Base-by-base conservation (phyloP, 2,797 vertebrate species). In the Orestias chungarensis region DNA sequence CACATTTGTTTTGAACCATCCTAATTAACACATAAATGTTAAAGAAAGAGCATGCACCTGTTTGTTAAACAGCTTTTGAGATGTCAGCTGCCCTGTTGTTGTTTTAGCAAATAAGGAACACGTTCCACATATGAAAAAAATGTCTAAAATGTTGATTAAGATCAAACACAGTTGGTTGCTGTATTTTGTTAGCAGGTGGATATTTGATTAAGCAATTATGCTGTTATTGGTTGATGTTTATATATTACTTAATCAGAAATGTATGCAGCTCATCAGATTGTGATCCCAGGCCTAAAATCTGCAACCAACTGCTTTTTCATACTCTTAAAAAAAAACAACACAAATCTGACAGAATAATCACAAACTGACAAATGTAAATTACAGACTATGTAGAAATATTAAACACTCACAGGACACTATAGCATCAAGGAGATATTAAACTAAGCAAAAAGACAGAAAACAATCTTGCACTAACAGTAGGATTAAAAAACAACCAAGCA, bases 11-110 rank as follows among this genome's bases (percentile, higher is more conserved):
- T n/a, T n/a, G n/a, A n/a, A 54, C 17, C 17, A 17, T 38, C 40
- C 29, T 52, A 31, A 69, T 54, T 64, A 62, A 46, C 25, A 35
- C 18, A 52, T 23, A 64, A 23, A 44, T 27, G 52, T 54, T 44
- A 49, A 52, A 35, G 57, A 35, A 68, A 25, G n/a, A 54, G 27
- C 65, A 27, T 43, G 40, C 71, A 67, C 42, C 52, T 67, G 64
- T 47, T 67, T 9, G 27, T 59, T 18, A 64, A 62, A 35, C 44
- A 64, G 46, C 40, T 55, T n/a, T 25, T 52, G 18, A 29, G 47
- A n/a, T 7, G 31, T 44, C 38, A 54, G 7, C 38, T 50, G 27
- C 43, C 65, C 55, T 49, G 62, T 18, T 29, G 18, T 42, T 11
- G 35, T 49, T 68, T 50, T 8, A n/a, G n/a, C 33, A 11, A 18